These are phyloP conservation scores for Enteromius argenteus DNA, from an alignment of 2,797 vertebrate genomes.

Conservation along the genomic window DNA sequence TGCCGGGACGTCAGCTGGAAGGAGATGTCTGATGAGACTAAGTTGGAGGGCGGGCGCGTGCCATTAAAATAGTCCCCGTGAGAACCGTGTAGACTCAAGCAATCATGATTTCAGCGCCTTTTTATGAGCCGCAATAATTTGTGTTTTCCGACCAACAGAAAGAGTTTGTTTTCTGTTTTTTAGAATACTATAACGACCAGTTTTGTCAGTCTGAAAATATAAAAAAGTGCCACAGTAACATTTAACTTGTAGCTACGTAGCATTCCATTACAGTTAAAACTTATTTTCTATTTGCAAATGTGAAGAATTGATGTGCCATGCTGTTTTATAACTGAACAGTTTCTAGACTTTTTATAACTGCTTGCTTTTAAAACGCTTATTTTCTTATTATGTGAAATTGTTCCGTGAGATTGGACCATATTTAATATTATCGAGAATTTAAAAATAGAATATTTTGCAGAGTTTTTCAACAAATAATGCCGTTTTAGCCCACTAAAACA, in stretches of 20 bases:
- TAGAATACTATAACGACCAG: background rate
- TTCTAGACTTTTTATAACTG: background rate
- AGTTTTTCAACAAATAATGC: constrained; percentile 17
- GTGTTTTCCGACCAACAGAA: constrained; percentile 10
- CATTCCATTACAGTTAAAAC: background rate
- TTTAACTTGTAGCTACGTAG: background rate
- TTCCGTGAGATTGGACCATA: background rate
- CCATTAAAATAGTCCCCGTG: constrained; percentile 64
- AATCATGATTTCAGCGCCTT: constrained; percentile 21
- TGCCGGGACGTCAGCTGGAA: background rate
- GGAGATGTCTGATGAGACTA: constrained; percentile 16
- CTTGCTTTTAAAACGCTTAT: background rate
- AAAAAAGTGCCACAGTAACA: background rate
- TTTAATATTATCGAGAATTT: background rate
- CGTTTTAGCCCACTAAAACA: constrained; percentile 15
- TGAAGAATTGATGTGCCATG: background rate
- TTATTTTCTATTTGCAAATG: background rate
- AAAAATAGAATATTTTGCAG: background rate
- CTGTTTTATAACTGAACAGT: background rate
- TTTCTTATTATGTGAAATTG: background rate
- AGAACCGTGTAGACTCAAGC: constrained; percentile 73
- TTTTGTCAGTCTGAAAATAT: background rate
- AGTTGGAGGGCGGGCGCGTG: background rate
- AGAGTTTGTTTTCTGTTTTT: background rate
- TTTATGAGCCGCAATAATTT: constrained; percentile 11